phyloP scores from a whole-genome alignment of 2,888 invertebrate species.

The Dilophus febrilis region DNA sequence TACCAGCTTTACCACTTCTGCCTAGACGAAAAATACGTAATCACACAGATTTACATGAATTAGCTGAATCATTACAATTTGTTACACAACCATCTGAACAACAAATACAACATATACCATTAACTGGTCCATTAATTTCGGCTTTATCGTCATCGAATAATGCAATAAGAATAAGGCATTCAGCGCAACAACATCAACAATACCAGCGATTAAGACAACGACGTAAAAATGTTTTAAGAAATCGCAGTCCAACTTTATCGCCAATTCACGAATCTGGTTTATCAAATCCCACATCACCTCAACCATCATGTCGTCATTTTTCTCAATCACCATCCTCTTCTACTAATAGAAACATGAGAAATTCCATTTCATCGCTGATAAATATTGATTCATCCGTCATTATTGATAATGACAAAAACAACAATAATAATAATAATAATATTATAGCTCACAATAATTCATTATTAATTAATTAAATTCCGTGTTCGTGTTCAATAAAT shows the following conservation, averaged over 20 bases:
- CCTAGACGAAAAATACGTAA: slow-evolving; percentile 32
- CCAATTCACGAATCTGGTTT: slow-evolving; percentile 55
- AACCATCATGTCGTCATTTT: slow-evolving; percentile 30
- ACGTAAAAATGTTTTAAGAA: slow-evolving; percentile 31
- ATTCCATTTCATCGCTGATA: too few relatives aligned
- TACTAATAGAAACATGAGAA: too few relatives aligned
- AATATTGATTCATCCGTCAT: too few relatives aligned
- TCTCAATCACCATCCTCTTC: too few relatives aligned
- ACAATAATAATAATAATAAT: too few relatives aligned
- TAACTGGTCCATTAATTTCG: slow-evolving; percentile 16
- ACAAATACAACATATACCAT: slow-evolving; percentile 13
- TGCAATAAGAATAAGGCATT: slow-evolving; percentile 6
- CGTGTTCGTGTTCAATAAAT: too few relatives aligned
- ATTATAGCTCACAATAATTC: too few relatives aligned
- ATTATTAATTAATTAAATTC: too few relatives aligned
- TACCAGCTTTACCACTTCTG: slow-evolving; percentile 32
- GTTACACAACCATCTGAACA: slow-evolving; percentile 27
- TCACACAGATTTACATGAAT: slow-evolving; percentile 34
- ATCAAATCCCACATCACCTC: slow-evolving; percentile 50
- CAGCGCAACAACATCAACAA: slow-evolving; percentile 11
- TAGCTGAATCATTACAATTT: slow-evolving; percentile 37
- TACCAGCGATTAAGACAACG: slow-evolving; percentile 25
- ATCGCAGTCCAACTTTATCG: slow-evolving; percentile 40
- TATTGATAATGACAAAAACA: too few relatives aligned
- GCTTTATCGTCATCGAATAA: slow-evolving; percentile 10